phyloP scores from a whole-genome alignment of 2,797 vertebrate species.

The Tragelaphus oryx region DNA sequence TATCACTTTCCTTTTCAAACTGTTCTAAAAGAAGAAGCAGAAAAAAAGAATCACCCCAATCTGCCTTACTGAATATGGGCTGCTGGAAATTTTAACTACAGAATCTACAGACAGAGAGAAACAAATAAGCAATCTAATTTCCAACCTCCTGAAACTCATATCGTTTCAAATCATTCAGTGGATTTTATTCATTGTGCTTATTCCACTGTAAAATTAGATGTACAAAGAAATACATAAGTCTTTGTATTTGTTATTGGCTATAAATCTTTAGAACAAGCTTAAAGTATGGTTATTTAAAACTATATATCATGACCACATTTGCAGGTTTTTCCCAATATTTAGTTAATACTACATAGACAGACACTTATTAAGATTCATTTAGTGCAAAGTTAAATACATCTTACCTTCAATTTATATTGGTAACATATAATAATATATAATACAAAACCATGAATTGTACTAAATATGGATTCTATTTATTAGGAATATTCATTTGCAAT shows the following conservation, averaged over 20 bases:
- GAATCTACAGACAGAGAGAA: neutral
- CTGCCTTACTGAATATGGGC: neutral
- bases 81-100: neutral
- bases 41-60: neutral
- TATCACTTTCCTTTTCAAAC: neutral
- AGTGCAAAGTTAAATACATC: neutral
- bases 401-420: neutral
- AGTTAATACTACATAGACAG: conserved; percentile 24
- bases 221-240: conserved; percentile 47
- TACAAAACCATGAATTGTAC: neutral
- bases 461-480: neutral
- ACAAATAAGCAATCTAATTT: conserved; percentile 23
- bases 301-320: conserved; percentile 32
- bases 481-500: neutral
- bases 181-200: conserved; percentile 59
- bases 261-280: conserved; percentile 58
- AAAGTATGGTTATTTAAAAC: conserved; percentile 37
- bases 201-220: conserved; percentile 67
- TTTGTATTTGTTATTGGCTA: conserved; percentile 38
- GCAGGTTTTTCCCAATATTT: neutral
- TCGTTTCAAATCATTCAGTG: conserved; percentile 40
- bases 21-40: neutral
- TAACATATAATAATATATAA: neutral
- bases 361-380: conserved; percentile 31
- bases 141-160: conserved; percentile 20